These are phyloP conservation scores for Tamandua tetradactyla DNA, from an alignment of 2,797 vertebrate species.

Conservation along the genomic window DNA sequence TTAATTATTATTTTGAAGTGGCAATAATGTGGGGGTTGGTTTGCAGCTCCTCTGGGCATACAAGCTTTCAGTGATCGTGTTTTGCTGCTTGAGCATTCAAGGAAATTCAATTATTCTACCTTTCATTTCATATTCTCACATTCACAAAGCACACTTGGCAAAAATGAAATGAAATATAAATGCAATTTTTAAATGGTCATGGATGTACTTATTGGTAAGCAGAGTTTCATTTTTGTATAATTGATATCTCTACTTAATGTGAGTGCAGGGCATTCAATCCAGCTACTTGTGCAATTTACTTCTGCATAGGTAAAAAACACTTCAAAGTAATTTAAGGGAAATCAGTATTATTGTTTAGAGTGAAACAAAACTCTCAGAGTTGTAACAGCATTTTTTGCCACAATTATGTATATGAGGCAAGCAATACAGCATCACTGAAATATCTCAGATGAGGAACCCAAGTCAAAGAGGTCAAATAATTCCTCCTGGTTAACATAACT, in stretches of 20 bases:
- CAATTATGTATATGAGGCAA: neutral
- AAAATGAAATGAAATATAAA: neutral
- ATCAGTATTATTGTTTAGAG: neutral
- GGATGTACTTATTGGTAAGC: neutral
- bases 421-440: neutral
- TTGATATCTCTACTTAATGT: neutral
- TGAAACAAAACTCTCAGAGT: neutral
- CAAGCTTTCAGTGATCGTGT: neutral
- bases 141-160: neutral
- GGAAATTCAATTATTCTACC: neutral
- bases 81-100: neutral
- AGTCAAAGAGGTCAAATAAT: conserved; percentile 58
- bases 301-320: neutral
- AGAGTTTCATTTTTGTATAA: neutral
- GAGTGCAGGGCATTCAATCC: neutral
- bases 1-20: neutral
- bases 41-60: neutral
- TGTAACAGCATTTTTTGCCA: neutral
- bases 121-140: neutral
- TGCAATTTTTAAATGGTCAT: neutral
- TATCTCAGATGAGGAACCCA: neutral
- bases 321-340: neutral
- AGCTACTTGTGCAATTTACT: neutral
- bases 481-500: neutral
- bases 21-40: neutral